Evolutionary conservation across 2,888 invertebrate genomes (phyloP).

Genomic region (Xestia rhomboidea): DNA sequence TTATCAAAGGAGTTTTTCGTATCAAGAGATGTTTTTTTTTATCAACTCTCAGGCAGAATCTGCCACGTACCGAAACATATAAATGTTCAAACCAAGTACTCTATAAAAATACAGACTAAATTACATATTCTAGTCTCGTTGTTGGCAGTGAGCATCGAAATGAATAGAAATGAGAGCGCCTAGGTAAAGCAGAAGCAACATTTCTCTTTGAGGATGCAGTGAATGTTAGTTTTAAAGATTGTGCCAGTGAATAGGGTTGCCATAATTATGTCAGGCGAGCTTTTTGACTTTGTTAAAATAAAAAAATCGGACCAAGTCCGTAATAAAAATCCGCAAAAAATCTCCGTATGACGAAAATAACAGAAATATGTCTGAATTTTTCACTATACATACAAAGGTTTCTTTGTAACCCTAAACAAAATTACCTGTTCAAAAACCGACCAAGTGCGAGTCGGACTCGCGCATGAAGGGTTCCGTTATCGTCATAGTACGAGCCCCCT

Average conservation of each 20-base stretch:
- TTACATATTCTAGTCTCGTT: slow-evolving; percentile 45
- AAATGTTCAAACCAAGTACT: neutral
- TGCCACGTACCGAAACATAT: neutral
- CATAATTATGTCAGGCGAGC: neutral
- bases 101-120: slow-evolving; percentile 24
- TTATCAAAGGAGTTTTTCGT: neutral
- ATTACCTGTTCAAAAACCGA: neutral
- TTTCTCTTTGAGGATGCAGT: slow-evolving; percentile 32
- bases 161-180: slow-evolving; percentile 47
- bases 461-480: too few species aligned
- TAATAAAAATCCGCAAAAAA: neutral
- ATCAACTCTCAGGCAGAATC: neutral
- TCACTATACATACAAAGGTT: neutral
- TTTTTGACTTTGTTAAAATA: neutral
- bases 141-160: slow-evolving; percentile 34
- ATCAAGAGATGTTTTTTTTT: neutral
- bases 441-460: too few species aligned
- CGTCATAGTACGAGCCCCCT: too few species aligned
- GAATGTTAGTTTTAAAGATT: slow-evolving; percentile 52
- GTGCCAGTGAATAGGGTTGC: slow-evolving; percentile 11
- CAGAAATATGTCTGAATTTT: neutral
- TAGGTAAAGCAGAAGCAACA: slow-evolving; percentile 10
- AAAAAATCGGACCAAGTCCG: neutral
- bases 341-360: neutral
- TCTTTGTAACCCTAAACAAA: neutral